Percentiles rank a stretch among this genome's conserved stretches.
Conservation (phyloP, 2,888 invertebrate species). For the Chrysina gloriosa region DNA sequence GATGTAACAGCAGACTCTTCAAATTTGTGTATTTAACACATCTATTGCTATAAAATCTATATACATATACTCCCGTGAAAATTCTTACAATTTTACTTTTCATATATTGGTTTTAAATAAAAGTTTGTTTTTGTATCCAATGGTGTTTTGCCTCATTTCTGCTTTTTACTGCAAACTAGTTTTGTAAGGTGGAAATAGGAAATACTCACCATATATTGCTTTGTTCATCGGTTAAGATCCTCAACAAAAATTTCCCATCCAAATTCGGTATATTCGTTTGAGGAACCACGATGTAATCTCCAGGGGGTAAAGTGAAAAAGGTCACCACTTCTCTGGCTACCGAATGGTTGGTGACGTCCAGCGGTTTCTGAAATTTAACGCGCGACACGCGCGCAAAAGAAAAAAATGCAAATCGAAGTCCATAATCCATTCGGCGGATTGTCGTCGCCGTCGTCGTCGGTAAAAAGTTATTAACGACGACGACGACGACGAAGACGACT, state of each 20-base stretch:
- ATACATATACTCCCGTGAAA: too few relatives aligned
- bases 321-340: constrained; percentile 76
- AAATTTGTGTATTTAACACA: too few relatives aligned
- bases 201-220: constrained; percentile 75
- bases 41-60: too few relatives aligned
- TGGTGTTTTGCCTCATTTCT: neutral
- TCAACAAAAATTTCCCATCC: constrained; percentile 77
- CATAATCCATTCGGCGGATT: neutral
- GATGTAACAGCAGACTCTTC: too few relatives aligned
- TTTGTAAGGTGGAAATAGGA: neutral
- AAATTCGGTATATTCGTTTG: constrained; percentile 76
- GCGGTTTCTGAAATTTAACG: constrained; percentile 67
- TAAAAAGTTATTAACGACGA: constrained; percentile 13
- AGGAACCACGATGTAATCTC: constrained; percentile 80
- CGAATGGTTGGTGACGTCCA: constrained; percentile 76
- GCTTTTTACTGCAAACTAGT: too few relatives aligned
- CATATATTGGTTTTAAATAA: neutral
- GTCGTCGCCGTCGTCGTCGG: neutral
- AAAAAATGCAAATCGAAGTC: neutral
- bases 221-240: constrained; percentile 79
- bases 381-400: neutral
- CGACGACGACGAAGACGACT: neutral
- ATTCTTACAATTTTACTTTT: neutral
- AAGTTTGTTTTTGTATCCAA: neutral
- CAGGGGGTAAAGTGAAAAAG: constrained; percentile 79